These are phyloP conservation scores for honey bee (Apis mellifera) DNA, from an alignment of 1,140 invertebrate genomes.

Conservation along the genomic window DNA sequence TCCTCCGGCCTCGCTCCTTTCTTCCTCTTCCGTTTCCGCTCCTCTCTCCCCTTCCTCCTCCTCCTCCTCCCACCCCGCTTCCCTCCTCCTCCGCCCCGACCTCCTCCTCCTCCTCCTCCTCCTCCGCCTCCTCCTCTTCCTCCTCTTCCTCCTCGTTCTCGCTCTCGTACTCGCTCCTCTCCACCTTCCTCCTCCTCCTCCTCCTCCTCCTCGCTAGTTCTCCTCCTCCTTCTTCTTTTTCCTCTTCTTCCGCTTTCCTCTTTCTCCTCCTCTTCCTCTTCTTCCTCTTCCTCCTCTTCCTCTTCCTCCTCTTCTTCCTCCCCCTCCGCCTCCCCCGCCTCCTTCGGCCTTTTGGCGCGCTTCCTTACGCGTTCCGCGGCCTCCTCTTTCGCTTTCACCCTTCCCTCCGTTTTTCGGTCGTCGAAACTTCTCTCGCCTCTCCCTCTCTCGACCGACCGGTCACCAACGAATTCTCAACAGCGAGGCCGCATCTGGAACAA, in stretches of 20 bases:
- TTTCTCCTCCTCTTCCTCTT: neutral
- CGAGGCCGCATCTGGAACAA: slow-evolving; percentile 66
- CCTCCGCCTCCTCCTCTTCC: slow-evolving; percentile 4
- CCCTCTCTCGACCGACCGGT: slow-evolving; percentile 23
- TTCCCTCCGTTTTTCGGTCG: slow-evolving; percentile 27
- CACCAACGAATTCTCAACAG: slow-evolving; percentile 40
- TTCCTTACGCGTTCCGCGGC: slow-evolving; percentile 2
- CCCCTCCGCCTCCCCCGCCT: neutral
- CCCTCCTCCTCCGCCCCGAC: slow-evolving; percentile 1
- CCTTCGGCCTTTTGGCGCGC: neutral
- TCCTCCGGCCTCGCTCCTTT: neutral
- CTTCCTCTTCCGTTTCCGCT: neutral
- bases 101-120: neutral
- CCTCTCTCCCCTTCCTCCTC: neutral
- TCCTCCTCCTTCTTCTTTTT: neutral
- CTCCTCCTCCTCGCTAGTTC: neutral
- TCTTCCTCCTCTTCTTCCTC: neutral
- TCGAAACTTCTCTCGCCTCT: neutral
- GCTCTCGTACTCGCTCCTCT: neutral
- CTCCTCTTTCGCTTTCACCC: slow-evolving; percentile 4
- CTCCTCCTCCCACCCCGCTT: slow-evolving; percentile 10
- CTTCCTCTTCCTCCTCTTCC: neutral
- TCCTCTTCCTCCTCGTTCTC: neutral
- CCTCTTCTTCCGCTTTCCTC: neutral
- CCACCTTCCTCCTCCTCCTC: neutral